Evolutionary conservation across 1,140 invertebrate species (phyloP), one percentile per base, ranked within the genome.

Genomic region (Drosophila elegans): DNA sequence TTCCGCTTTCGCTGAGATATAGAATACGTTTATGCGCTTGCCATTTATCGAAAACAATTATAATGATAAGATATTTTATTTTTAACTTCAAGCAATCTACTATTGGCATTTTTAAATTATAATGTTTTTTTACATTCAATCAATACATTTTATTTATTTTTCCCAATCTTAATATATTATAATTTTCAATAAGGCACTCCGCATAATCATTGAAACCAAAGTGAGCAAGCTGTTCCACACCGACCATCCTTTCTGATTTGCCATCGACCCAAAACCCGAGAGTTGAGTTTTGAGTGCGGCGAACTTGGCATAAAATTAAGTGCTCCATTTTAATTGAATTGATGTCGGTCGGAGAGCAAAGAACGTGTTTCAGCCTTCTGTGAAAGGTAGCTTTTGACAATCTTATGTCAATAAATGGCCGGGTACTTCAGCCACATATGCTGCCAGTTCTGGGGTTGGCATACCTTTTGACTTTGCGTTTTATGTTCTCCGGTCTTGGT

Each of bases 271-370:
- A 29, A 27, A 44, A 42, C 39, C 42, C 25, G 36, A 29, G 80
- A 71, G 69, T 74, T 67, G 84, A 55, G 73, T 78, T 86, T 86
- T 82, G 83, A 66, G 68, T 75, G 61, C 62, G 81, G 56, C 74
- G 78, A 84, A 85, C 81, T 84, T 88, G 83, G 82, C 83, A 86
- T 88, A 73, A 88, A 88, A 88, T 86, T 86, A 86, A 86, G 82
- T 86, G 79, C 79, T 79, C 75, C 82, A 86, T 83, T 86, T 86
- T 86, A 86, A 86, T 86, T 86, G 82, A 86, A 86, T 86, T 86
- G 83, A 81, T 78, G 67, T 83, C 63, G 78, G 54, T 66, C 27
- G 42, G 41, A 6, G 39, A 56, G 52, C 41, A 42, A n/a, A 74
- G 39, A 41, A 74, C 61, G 46, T 39, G 46, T 42, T 9, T 39